Conservation (phyloP, 2,888 invertebrate genomes). For the Craniophora ligustri region DNA sequence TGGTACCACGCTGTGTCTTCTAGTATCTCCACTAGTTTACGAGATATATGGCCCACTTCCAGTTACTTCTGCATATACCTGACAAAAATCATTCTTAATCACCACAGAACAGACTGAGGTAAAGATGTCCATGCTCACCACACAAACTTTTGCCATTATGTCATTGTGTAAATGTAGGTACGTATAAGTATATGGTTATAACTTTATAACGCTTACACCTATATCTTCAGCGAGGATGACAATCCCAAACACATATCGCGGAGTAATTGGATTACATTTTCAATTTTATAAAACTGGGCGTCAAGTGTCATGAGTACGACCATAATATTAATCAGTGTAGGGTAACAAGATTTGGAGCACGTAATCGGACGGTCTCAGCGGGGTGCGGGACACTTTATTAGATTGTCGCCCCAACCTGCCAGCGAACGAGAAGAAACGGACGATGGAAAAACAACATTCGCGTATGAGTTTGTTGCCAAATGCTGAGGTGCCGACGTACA, state of each 20-base stretch:
- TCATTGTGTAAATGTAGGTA: too few relatives aligned
- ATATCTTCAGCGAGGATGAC: too few relatives aligned
- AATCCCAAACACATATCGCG: constrained; percentile 37
- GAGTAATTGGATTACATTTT: constrained; percentile 71
- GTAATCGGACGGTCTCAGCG: constrained; percentile 84
- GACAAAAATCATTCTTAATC: too few relatives aligned
- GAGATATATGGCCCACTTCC: too few relatives aligned
- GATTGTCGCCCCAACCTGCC: constrained; percentile 86
- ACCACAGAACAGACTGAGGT: too few relatives aligned
- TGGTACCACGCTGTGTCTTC: too few relatives aligned
- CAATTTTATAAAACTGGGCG: constrained; percentile 73
- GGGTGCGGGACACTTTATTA: constrained; percentile 84
- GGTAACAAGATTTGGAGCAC: constrained; percentile 84
- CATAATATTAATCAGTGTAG: constrained; percentile 85
- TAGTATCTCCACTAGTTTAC: too few relatives aligned
- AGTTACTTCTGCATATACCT: too few relatives aligned
- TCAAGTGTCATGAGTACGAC: constrained; percentile 68
- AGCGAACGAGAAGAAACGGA: constrained; percentile 50
- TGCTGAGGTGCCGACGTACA: constrained; percentile 33
- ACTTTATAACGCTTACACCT: too few relatives aligned
- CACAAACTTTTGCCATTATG: too few relatives aligned
- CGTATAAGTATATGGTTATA: too few relatives aligned
- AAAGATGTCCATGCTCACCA: too few relatives aligned
- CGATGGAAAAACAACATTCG: constrained; percentile 49
- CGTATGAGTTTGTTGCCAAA: constrained; percentile 51